Evolutionary conservation across 2,797 vertebrate genomes (phyloP).

Genomic region (Morus bassanus): DNA sequence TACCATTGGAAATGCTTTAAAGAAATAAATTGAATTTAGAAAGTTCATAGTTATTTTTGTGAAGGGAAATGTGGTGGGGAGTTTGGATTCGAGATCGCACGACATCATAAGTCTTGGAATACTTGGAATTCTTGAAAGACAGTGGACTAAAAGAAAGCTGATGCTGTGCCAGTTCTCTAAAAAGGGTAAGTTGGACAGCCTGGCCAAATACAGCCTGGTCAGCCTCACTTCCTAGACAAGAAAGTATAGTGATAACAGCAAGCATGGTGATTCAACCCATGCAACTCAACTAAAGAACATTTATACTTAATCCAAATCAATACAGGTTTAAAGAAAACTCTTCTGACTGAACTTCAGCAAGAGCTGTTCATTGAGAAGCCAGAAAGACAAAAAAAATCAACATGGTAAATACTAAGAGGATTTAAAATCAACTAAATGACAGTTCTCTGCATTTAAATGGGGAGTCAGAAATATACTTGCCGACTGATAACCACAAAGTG

Average conservation of each 20-base stretch:
- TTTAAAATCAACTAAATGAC: not conserved
- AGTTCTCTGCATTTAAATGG: not conserved
- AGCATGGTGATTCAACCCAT: not conserved
- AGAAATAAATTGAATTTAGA: slow-evolving; percentile 69
- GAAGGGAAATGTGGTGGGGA: slow-evolving; percentile 64
- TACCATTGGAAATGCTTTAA: slow-evolving; percentile 62
- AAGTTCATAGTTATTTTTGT: slow-evolving; percentile 66
- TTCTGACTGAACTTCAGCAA: not conserved
- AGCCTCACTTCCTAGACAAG: not conserved
- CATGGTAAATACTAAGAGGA: not conserved
- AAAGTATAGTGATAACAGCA: not conserved
- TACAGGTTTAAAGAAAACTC: not conserved
- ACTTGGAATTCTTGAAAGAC: slow-evolving; percentile 64
- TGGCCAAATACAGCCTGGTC: slow-evolving; percentile 15
- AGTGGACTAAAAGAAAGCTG: slow-evolving; percentile 36
- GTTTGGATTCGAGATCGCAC: slow-evolving; percentile 56
- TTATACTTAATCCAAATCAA: not conserved
- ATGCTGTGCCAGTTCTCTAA: slow-evolving; percentile 38
- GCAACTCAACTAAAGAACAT: not conserved
- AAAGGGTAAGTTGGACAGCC: slow-evolving; percentile 3
- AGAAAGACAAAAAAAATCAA: not conserved
- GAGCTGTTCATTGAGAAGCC: not conserved
- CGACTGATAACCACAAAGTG: not conserved
- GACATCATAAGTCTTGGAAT: slow-evolving; percentile 58
- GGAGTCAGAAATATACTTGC: not conserved